Percentiles rank a stretch among this genome's conserved stretches.
phyloP scores from a whole-genome alignment of 2,888 invertebrate genomes.

The Nebria brevicollis region DNA sequence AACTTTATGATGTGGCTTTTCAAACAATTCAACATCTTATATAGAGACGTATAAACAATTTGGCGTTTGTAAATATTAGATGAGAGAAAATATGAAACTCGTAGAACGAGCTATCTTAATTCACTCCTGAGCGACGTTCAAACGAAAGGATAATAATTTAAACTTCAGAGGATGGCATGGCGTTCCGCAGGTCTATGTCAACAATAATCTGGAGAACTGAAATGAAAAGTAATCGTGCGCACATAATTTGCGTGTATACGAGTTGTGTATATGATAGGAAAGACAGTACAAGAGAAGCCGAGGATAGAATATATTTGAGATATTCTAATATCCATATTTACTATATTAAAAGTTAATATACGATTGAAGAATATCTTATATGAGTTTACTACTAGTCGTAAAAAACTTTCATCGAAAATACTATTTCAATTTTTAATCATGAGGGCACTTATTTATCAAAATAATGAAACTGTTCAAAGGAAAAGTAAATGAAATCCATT shows the following conservation, averaged over 20 bases:
- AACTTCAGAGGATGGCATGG: background rate
- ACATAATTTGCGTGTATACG: background rate
- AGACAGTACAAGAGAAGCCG: background rate
- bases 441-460: background rate
- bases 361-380: too few species aligned
- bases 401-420: too few species aligned
- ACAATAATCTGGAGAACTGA: constrained; percentile 60
- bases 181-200: constrained; percentile 54
- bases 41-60: background rate
- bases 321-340: too few species aligned
- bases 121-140: constrained; percentile 8
- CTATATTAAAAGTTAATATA: too few species aligned
- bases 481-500: constrained; percentile 38
- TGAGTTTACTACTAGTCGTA: too few species aligned
- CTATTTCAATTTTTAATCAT: background rate
- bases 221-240: constrained; percentile 56
- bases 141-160: constrained; percentile 21
- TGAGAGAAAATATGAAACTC: constrained; percentile 20
- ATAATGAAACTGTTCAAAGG: constrained; percentile 5
- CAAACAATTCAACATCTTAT: constrained; percentile 1
- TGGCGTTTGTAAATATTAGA: constrained; percentile 7
- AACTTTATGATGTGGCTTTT: background rate
- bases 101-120: constrained; percentile 8
- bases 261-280: background rate
- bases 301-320: too few species aligned